A percentile compares a stretch with the other conserved stretches of the same genome.
Conservation (phyloP, 2,888 invertebrate genomes). For the Pachycephus smyrnensis region DNA sequence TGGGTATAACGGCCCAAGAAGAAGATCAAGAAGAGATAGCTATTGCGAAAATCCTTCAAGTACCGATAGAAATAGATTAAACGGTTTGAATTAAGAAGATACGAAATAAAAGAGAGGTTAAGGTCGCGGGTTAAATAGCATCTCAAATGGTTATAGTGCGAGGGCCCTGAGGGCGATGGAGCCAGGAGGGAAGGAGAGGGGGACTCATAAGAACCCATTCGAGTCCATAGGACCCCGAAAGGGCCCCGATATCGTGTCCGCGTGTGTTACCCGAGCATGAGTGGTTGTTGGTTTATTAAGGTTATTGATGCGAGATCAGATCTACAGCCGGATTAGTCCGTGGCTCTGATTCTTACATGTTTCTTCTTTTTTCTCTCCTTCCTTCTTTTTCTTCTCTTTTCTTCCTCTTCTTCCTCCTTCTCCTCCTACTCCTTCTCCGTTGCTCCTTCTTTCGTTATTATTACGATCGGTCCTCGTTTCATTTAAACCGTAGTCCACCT, state of each 20-base stretch:
- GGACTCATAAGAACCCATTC: conserved; percentile 9
- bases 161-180: conserved; percentile 40
- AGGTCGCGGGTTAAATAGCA: conserved; percentile 54
- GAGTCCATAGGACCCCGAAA: not conserved
- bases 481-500: not conserved
- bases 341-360: conserved; percentile 40
- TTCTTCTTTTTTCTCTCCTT: conserved; percentile 29
- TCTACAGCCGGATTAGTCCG: conserved; percentile 57
- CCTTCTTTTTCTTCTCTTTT: conserved; percentile 19
- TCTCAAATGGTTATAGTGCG: conserved; percentile 51
- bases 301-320: conserved; percentile 59
- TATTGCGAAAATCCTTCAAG: too few species aligned
- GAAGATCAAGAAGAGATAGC: too few species aligned
- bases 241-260: conserved; percentile 33
- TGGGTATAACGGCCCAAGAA: too few species aligned
- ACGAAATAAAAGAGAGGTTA: not conserved
- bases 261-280: conserved; percentile 41
- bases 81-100: too few species aligned
- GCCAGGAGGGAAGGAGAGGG: conserved; percentile 27
- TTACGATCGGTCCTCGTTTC: conserved; percentile 4
- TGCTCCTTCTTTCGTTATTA: not conserved
- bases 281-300: conserved; percentile 60
- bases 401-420: conserved; percentile 1
- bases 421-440: conserved; percentile 4
- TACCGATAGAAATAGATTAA: too few species aligned